Conservation (phyloP, 2,797 vertebrate species). For the Poeciliopsis paucimaculata region DNA sequence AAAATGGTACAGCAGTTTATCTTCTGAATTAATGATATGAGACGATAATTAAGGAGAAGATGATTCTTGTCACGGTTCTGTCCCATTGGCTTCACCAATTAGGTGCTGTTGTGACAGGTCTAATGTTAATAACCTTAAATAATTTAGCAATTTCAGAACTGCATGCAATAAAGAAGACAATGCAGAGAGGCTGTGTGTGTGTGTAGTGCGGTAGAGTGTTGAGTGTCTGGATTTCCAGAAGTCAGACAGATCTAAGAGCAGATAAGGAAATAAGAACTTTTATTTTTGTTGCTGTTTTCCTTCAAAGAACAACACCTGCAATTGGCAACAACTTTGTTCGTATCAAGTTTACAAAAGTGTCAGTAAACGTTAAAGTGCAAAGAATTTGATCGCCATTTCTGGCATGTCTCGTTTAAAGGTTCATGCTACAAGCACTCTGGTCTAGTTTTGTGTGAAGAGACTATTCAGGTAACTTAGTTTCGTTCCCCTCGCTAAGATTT, state of each 20-base stretch:
- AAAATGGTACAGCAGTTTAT: constrained; percentile 74
- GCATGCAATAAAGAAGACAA: constrained; percentile 48
- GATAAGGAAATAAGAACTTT: constrained; percentile 74
- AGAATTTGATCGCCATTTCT: constrained; percentile 72
- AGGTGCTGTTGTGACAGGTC: constrained; percentile 70
- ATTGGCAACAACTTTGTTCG: constrained; percentile 73
- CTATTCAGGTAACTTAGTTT: constrained; percentile 46
- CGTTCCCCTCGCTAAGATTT: constrained; percentile 33
- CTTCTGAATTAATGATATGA: constrained; percentile 74
- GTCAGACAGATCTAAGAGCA: constrained; percentile 39
- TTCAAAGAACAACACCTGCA: constrained; percentile 76
- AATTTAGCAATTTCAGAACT: constrained; percentile 61
- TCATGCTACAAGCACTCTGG: constrained; percentile 79
- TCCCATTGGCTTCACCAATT: constrained; percentile 58
- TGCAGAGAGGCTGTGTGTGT: constrained; percentile 37
- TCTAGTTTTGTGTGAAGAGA: constrained; percentile 58
- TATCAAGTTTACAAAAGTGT: constrained; percentile 79
- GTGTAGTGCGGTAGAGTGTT: background rate
- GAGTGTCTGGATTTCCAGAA: constrained; percentile 9
- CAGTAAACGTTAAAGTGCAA: constrained; percentile 85
- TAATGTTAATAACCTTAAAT: constrained; percentile 70
- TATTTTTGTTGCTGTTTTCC: constrained; percentile 72
- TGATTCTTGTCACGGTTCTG: constrained; percentile 50
- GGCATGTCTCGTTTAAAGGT: constrained; percentile 77
- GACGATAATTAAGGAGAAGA: constrained; percentile 47